Evolutionary conservation across 2,888 invertebrate genomes (phyloP), one percentile per base, ranked within the genome.

Genomic region (Siphlonurus alternatus): DNA sequence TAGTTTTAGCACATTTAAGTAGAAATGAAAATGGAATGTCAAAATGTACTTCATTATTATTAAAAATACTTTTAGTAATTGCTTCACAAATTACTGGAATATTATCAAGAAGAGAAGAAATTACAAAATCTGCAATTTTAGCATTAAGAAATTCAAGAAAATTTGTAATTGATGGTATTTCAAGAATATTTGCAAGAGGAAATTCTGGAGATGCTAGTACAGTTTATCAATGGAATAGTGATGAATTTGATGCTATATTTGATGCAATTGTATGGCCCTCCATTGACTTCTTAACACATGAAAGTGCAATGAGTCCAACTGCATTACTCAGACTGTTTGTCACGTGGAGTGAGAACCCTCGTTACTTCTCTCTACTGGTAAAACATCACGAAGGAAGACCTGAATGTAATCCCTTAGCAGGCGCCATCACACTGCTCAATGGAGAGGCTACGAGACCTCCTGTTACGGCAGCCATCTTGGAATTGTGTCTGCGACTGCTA

Each of bases 231-330:
- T 95, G 92, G 89, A 78, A 78, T 2, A 73, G 76, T 23, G 76
- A 78, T 3, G 89, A 94, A 74, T 75, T 94, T 10, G 82, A 85
- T 67, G 84, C 87, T 0, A 73, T 94, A 20, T 93, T 89, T 72
- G 79, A 85, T 61, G 83, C 88, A 0, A 84, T 88, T 61, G 81
- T 97, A 10, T 93, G 89, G 86, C 93, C 93, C 0, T 81, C 85
- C 71, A 75, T 92, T 65, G 79, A 81, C 15, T 89, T 87, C 72
- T 75, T 96, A 19, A 83, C 87, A 0, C 77, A 82, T 61, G 94
- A 96, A 73, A 87, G 91, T 10, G 84, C 93, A 64, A 86, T 89
- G 70, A 87, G 85, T 69, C 92, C 93, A 0, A 92, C 93, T 1
- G 82, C 87, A 1, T 76, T 95, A 63, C 75, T 95, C 20, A 89